A percentile compares a stretch with the other conserved stretches of the same genome.
These are phyloP conservation scores for Jacana jacana DNA, from an alignment of 2,113 vertebrate genomes.

Conservation along the genomic window DNA sequence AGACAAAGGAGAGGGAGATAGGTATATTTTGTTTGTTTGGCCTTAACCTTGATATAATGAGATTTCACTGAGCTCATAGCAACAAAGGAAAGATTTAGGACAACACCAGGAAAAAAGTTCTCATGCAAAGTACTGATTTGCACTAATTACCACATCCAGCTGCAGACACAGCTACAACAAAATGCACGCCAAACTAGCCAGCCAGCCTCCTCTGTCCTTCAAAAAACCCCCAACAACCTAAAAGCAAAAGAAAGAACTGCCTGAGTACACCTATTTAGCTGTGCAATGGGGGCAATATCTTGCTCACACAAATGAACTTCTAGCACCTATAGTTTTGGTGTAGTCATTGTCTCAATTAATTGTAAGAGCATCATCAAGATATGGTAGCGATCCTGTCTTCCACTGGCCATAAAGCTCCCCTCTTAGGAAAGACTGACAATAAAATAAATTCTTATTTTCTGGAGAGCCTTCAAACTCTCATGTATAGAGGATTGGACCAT, in stretches of 20 bases:
- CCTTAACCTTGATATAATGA: not conserved
- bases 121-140: not conserved
- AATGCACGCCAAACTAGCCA: not conserved
- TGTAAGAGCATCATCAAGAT: not conserved
- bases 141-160: not conserved
- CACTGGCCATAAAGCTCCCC: not conserved
- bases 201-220: not conserved
- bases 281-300: not conserved
- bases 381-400: not conserved
- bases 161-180: not conserved
- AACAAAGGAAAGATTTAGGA: not conserved
- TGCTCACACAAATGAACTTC: not conserved
- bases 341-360: not conserved
- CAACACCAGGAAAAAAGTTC: not conserved
- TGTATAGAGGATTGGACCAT: not conserved
- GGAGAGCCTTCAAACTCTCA: not conserved
- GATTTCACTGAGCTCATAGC: not conserved
- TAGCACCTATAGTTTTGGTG: not conserved
- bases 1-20: not conserved
- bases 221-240: not conserved
- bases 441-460: not conserved
- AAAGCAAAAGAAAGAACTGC: not conserved
- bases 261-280: not conserved
- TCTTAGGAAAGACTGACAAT: not conserved
- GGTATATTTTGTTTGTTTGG: not conserved